Percentiles rank a stretch among this genome's conserved stretches.
Evolutionary conservation across 2,888 invertebrate genomes (phyloP).

Genomic region (Drosophila anomalata): DNA sequence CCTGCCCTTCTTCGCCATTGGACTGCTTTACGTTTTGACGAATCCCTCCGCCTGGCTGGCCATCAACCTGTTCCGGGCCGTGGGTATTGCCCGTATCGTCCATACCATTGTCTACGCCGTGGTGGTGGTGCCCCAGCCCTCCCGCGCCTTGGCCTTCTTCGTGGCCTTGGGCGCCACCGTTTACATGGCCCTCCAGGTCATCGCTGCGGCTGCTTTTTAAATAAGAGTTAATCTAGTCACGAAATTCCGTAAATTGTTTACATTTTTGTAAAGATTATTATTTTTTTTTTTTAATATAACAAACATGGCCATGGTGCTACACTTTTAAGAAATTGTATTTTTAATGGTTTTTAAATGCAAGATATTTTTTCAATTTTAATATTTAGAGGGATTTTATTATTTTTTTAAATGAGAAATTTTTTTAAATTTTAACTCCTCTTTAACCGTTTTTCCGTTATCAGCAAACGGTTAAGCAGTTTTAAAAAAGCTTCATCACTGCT

Average conservation of each 20-base stretch:
- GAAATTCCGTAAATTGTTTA: background rate
- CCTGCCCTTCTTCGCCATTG: slow-evolving; percentile 85
- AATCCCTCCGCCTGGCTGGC: slow-evolving; percentile 84
- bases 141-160: slow-evolving; percentile 84
- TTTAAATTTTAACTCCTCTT: background rate
- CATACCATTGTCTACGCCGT: slow-evolving; percentile 86
- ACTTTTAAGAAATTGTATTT: background rate
- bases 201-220: slow-evolving; percentile 65
- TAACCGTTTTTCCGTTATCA: background rate
- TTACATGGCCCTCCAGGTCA: slow-evolving; percentile 84
- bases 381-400: background rate
- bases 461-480: background rate
- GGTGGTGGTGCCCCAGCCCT: slow-evolving; percentile 85
- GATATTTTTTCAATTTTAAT: too few relatives aligned
- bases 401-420: background rate
- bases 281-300: slow-evolving; percentile 7
- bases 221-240: slow-evolving; percentile 8
- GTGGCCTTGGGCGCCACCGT: slow-evolving; percentile 83
- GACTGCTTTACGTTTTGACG: slow-evolving; percentile 85
- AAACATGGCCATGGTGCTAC: slow-evolving; percentile 5
- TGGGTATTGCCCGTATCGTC: slow-evolving; percentile 84
- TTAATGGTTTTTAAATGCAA: background rate
- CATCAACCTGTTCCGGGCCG: slow-evolving; percentile 85
- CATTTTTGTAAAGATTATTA: slow-evolving; percentile 1
- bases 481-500: background rate